phyloP scores from a whole-genome alignment of 2,888 invertebrate species.

The Cerastoderma edule region DNA sequence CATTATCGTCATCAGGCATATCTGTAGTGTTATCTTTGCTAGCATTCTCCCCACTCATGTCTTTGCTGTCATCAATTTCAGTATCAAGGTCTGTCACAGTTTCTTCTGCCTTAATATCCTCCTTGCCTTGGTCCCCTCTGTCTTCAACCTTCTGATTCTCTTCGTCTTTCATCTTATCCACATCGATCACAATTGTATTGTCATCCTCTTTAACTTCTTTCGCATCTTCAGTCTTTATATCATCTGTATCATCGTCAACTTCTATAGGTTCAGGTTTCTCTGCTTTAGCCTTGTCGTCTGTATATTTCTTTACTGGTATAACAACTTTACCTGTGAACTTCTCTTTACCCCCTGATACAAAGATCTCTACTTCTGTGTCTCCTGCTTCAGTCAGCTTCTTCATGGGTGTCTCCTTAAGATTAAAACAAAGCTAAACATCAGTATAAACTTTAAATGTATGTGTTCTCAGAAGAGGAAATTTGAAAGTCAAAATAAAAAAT shows the following conservation, averaged over 20 bases:
- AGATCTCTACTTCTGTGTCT: neutral
- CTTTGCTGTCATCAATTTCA: neutral
- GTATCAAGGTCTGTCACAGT: neutral
- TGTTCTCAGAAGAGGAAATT: too few relatives aligned
- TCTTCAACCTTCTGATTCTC: conserved; percentile 17
- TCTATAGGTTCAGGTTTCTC: neutral
- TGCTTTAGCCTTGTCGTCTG: neutral
- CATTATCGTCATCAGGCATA: neutral
- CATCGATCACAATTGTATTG: neutral
- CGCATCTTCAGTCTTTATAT: neutral
- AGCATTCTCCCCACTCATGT: neutral
- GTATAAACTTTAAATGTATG: too few relatives aligned
- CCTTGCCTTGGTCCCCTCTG: neutral
- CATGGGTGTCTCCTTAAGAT: too few relatives aligned
- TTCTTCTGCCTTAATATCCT: neutral
- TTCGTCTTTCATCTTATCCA: conserved; percentile 14
- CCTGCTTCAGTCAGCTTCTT: too few relatives aligned
- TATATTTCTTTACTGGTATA: neutral
- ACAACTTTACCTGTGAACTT: neutral
- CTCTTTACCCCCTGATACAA: neutral
- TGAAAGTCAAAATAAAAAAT: too few relatives aligned
- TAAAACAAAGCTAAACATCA: too few relatives aligned
- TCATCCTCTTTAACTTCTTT: conserved; percentile 5
- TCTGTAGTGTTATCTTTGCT: neutral
- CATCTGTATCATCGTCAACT: conserved; percentile 24